Base-by-base conservation (phyloP, 2,888 invertebrate species). In the Lumbricus terrestris region DNA sequence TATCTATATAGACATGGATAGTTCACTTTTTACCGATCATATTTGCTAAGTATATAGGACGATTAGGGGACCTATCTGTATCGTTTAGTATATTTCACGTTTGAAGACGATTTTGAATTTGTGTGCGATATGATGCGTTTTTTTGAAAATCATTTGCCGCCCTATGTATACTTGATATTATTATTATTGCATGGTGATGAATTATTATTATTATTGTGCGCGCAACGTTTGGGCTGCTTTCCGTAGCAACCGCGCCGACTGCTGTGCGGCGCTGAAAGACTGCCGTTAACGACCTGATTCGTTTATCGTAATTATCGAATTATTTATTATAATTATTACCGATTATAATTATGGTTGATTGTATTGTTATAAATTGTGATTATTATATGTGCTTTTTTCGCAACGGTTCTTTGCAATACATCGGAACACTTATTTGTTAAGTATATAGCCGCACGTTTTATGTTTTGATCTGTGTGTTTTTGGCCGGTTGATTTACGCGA, bases 41-140 rank as follows among this genome's bases (percentile, higher is more conserved):
- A 69, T 69, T 69, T 69, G 69, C 69, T 69, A 69, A 69, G 69
- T 69, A 69, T 69, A n/a, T 69, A 69, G 69, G 69, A 69, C 69
- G 69, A 69, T 69, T 69, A n/a, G 69, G 69, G 69, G 69, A 69
- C 69, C 69, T 69, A n/a, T 69, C 69, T 69, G 69, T 69, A 69
- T 69, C 69, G 69, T 69, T 69, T 69, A 69, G 69, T n/a, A 69
- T n/a, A 69, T 69, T 69, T 69, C 69, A n/a, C 69, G 69, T 69
- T 69, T 69, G 69, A 69, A 69, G 69, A 69, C 69, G 1, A 69
- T 69, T n/a, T n/a, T 69, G 69, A 69, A 69, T 69, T 69, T n/a
- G 69, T n/a, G 69, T 69, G 69, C 69, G 69, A n/a, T n/a, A n/a
- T n/a, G n/a, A 47, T 47, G 20, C 20, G 23, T 20, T 23, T 20